phyloP scores from a whole-genome alignment of 2,888 invertebrate species.

The Elgonia sp. region DNA sequence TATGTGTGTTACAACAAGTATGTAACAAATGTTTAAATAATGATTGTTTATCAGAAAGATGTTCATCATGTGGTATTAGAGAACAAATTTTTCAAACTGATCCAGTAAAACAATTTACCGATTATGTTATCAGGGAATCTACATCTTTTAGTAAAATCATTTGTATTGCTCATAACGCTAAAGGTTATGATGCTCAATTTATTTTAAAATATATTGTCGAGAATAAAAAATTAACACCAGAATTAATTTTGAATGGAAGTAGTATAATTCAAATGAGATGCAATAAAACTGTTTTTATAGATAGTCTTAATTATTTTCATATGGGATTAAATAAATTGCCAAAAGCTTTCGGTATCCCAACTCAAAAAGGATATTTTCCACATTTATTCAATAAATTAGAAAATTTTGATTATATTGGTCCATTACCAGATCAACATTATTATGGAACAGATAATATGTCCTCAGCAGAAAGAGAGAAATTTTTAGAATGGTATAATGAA shows the following conservation, averaged over 20 bases:
- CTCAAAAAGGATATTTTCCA: slow-evolving; percentile 71
- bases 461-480: slow-evolving; percentile 54
- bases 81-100: slow-evolving; percentile 51
- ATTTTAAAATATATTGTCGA: slow-evolving; percentile 9
- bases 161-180: slow-evolving; percentile 66
- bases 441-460: slow-evolving; percentile 65
- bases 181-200: slow-evolving; percentile 45
- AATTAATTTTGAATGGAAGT: slow-evolving; percentile 76
- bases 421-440: slow-evolving; percentile 65
- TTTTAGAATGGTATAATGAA: slow-evolving; percentile 17
- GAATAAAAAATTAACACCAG: slow-evolving; percentile 41
- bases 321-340: too few relatives aligned
- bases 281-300: too few relatives aligned
- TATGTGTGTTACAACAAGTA: too few relatives aligned
- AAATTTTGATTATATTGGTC: too few relatives aligned
- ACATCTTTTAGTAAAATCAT: slow-evolving; percentile 54
- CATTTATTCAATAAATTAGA: too few relatives aligned
- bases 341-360: slow-evolving; percentile 77
- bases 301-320: slow-evolving; percentile 77
- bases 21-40: slow-evolving; percentile 18
- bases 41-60: neutral
- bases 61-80: too few relatives aligned
- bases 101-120: slow-evolving; percentile 58
- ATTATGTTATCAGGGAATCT: slow-evolving; percentile 37
- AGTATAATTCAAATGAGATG: slow-evolving; percentile 73